A percentile compares a stretch with the other conserved stretches of the same genome.
Evolutionary conservation across 2,888 invertebrate species (phyloP).

Genomic region (Drosophila anomalata): DNA sequence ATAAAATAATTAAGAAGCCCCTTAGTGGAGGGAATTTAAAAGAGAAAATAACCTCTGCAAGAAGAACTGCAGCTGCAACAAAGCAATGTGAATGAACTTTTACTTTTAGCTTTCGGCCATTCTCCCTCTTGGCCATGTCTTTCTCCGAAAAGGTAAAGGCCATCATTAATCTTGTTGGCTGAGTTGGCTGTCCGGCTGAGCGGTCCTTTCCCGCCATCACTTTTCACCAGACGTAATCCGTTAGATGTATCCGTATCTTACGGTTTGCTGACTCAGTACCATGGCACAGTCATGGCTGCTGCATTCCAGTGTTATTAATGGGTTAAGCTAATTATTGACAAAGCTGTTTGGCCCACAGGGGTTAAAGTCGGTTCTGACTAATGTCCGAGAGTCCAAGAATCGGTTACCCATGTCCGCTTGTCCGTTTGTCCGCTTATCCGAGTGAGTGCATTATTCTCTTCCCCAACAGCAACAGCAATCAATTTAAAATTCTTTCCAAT

Average conservation of each 20-base stretch:
- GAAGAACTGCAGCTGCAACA: constrained; percentile 21
- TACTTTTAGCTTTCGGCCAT: constrained; percentile 55
- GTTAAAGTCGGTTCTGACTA: constrained; percentile 42
- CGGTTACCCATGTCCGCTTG: not conserved
- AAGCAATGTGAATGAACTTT: constrained; percentile 74
- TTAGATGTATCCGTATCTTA: constrained; percentile 28
- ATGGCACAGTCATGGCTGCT: constrained; percentile 6
- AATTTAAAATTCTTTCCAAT: constrained; percentile 81
- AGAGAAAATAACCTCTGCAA: too few species aligned
- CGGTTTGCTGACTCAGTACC: constrained; percentile 61
- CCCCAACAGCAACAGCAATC: constrained; percentile 67
- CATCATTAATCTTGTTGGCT: constrained; percentile 66
- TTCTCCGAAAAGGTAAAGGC: constrained; percentile 45
- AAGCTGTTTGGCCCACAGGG: constrained; percentile 30
- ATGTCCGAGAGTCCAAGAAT: constrained; percentile 35
- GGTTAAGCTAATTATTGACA: constrained; percentile 79
- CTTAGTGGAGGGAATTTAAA: not conserved
- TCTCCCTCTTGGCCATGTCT: not conserved
- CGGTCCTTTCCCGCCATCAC: constrained; percentile 2
- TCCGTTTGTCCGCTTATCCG: constrained; percentile 4
- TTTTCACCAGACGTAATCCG: constrained; percentile 29
- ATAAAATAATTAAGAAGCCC: too few species aligned
- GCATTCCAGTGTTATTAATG: constrained; percentile 66
- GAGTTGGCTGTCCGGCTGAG: constrained; percentile 13
- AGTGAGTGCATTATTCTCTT: constrained; percentile 26